These are phyloP conservation scores for Zaprionus lachaisei DNA, from an alignment of 1,140 invertebrate species.

Conservation along the genomic window DNA sequence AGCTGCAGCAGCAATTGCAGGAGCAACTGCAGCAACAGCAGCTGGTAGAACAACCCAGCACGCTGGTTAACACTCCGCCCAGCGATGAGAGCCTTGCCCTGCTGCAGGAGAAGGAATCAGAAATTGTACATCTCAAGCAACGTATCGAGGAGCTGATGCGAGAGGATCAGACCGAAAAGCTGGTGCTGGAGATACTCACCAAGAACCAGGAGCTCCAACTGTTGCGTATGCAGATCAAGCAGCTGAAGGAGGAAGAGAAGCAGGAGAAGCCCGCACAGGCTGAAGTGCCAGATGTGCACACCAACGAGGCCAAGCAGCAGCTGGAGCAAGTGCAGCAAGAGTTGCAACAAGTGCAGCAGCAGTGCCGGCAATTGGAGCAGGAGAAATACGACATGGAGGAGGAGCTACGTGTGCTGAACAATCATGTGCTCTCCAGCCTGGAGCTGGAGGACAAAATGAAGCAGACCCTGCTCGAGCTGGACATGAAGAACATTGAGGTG, in stretches of 20 bases:
- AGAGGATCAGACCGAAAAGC: slow-evolving; percentile 80
- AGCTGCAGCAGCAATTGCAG: slow-evolving; percentile 11
- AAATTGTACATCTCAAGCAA: slow-evolving; percentile 84
- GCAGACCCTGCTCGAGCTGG: slow-evolving; percentile 68
- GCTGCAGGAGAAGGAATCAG: slow-evolving; percentile 78
- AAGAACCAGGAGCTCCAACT: slow-evolving; percentile 80
- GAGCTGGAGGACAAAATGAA: slow-evolving; percentile 82
- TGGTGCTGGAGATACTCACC: slow-evolving; percentile 81
- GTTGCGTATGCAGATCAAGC: slow-evolving; percentile 69
- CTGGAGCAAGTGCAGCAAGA: background rate
- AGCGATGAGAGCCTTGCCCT: slow-evolving; percentile 59
- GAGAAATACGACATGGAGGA: slow-evolving; percentile 82
- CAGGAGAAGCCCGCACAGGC: slow-evolving; percentile 10
- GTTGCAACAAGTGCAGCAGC: slow-evolving; percentile 42
- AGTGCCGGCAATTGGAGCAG: slow-evolving; percentile 47
- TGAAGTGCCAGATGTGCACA: background rate
- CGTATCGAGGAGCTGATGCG: slow-evolving; percentile 84
- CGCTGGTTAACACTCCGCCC: slow-evolving; percentile 2
- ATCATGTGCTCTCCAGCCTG: slow-evolving; percentile 77
- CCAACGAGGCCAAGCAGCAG: background rate
- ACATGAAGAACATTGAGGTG: slow-evolving; percentile 80
- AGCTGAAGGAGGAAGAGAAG: slow-evolving; percentile 61
- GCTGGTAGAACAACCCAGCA: slow-evolving; percentile 4
- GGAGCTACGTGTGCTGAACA: slow-evolving; percentile 79
- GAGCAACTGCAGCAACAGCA: slow-evolving; percentile 9